Base-by-base conservation (phyloP, 2,797 vertebrate species). In the Rhinichthys osculus region DNA sequence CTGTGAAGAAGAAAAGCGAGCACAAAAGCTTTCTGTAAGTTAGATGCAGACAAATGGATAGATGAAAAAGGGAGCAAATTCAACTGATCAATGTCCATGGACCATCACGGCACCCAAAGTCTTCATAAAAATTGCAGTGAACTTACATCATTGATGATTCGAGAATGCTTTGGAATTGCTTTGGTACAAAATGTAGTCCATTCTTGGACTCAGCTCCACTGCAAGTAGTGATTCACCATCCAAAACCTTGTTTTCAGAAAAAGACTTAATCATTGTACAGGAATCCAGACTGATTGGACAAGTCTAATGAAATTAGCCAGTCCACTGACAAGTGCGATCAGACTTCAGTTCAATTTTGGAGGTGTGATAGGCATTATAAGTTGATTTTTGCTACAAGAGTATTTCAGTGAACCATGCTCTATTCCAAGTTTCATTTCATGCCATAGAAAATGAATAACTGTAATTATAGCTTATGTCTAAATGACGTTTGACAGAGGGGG, bases 381-480 rank as follows among this genome's bases (percentile, higher is more conserved):
- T 71, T 85, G 76, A 78, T 85, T 71, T 83, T 71, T 59, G 38
- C n/a, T 47, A 57, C 74, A 44, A 7, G 59, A 83, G 66, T 62
- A 57, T 71, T 71, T 71, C 38, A 84, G 13, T 21, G 47, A 84
- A 57, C 35, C n/a, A 54, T 47, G 30, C 77, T 64, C 30, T 57
- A 72, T 72, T 62, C 40, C 40, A 38, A 47, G 52, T 42, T 70
- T 71, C 76, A 85, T 71, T 71, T 38, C 38, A 40, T 80, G 54
- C 78, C 84, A 72, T 50, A 17, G 38, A 78, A 78, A 78, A 78
- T 59, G 52, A 85, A 79, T 79, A 79, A 71, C 66, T 79, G 40
- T 85, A 79, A 79, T 85, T 79, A 79, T 62, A 57, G 66, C 83
- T 62, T 85, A 62, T 72, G 67, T 50, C 69, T 85, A 81, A 73